Percentiles rank a stretch among this genome's conserved stretches.
These are phyloP conservation scores for Argyrosomus japonicus DNA, from an alignment of 2,113 vertebrate species.

Conservation along the genomic window DNA sequence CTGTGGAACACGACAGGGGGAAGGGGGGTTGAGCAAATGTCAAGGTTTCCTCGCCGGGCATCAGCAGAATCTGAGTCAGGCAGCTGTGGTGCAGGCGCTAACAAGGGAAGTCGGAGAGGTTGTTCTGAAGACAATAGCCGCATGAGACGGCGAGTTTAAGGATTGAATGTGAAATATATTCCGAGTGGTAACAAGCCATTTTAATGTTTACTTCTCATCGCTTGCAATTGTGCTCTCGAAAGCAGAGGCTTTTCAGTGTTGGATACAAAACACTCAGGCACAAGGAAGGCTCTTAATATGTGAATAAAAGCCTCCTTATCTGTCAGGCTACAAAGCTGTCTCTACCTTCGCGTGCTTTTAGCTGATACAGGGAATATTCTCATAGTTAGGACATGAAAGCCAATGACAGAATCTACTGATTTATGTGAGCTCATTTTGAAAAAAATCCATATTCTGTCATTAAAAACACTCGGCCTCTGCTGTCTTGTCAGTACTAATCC, in stretches of 20 bases:
- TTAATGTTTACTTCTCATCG: not conserved
- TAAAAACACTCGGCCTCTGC: constrained; percentile 63
- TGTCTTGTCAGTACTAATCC: constrained; percentile 65
- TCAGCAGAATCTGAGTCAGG: constrained; percentile 3
- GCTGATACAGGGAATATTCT: constrained; percentile 49
- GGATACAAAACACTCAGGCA: not conserved
- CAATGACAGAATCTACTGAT: constrained; percentile 69
- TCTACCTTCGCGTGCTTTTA: constrained; percentile 24
- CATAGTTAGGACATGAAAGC: constrained; percentile 40
- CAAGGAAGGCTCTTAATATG: constrained; percentile 15
- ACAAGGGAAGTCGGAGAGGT: not conserved
- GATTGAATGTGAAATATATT: not conserved
- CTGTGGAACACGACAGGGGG: not conserved
- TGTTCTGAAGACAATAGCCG: not conserved
- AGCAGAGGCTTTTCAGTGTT: not conserved
- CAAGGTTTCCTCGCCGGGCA: not conserved
- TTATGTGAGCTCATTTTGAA: constrained; percentile 70
- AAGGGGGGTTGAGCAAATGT: constrained; percentile 6
- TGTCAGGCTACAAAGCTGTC: constrained; percentile 16
- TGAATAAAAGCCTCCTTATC: constrained; percentile 27
- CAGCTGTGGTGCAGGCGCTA: not conserved
- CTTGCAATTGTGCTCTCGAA: not conserved
- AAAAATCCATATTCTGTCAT: constrained; percentile 76
- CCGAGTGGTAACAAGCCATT: not conserved
- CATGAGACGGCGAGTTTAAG: not conserved